Evolutionary conservation across 2,113 vertebrate species (phyloP).

Genomic region (Polypterus bichir): DNA sequence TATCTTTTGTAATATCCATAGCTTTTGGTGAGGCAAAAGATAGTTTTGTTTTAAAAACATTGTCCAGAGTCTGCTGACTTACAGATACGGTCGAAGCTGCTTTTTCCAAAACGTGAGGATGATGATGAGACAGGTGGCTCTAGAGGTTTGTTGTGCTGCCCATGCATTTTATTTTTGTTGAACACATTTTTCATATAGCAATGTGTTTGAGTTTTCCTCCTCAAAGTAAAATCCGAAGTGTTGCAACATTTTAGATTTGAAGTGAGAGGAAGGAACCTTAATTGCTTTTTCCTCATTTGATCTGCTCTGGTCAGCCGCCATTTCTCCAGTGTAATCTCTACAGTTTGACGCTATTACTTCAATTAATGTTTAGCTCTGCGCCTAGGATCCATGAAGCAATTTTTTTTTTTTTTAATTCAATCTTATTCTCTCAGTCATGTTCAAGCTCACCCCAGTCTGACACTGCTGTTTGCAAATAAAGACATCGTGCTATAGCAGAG

Average conservation of each 20-base stretch:
- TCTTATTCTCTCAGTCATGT: no score
- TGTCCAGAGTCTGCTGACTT: neutral
- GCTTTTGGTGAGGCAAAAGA: slow-evolving; percentile 1
- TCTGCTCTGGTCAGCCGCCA: no score
- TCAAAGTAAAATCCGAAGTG: slow-evolving; percentile 5
- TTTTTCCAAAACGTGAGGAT: neutral
- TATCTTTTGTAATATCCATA: neutral
- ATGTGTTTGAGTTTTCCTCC: no score
- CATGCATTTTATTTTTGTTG: slow-evolving; percentile 1
- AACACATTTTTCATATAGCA: slow-evolving; percentile 1
- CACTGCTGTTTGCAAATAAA: no score
- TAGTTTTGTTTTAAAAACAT: slow-evolving; percentile 9
- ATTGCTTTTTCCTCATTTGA: slow-evolving; percentile 10
- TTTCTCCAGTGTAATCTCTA: no score
- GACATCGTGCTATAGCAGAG: no score
- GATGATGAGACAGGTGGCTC: neutral
- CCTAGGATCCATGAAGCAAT: no score
- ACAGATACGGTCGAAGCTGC: no score
- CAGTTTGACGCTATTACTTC: no score
- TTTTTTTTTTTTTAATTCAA: no score
- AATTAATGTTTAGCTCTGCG: no score
- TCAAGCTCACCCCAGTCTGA: no score
- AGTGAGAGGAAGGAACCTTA: neutral
- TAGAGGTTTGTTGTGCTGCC: slow-evolving; percentile 5
- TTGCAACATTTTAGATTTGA: slow-evolving; percentile 6